phyloP scores from a whole-genome alignment of 2,888 invertebrate genomes.

The Buathra laborator region DNA sequence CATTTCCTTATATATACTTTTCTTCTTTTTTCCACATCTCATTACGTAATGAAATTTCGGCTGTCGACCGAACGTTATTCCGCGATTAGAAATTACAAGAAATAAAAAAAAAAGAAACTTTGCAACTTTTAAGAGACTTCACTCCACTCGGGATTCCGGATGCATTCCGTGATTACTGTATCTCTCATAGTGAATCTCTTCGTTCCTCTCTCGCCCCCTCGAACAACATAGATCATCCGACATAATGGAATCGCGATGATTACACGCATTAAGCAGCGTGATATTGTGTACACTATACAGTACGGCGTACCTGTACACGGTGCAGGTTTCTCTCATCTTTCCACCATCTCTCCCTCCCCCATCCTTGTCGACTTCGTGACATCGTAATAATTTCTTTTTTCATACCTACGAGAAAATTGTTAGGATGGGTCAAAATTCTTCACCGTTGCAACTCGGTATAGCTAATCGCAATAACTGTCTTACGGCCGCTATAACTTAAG shows the following conservation, averaged over 20 bases:
- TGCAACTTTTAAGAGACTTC: constrained; percentile 35
- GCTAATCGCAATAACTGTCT: constrained; percentile 16
- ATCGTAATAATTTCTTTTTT: constrained; percentile 59
- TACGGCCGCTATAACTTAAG: neutral
- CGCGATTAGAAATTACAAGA: neutral
- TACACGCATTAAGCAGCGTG: constrained; percentile 68
- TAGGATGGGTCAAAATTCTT: constrained; percentile 54
- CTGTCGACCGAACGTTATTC: neutral
- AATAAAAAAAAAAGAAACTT: neutral
- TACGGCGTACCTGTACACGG: constrained; percentile 47
- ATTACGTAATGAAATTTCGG: neutral
- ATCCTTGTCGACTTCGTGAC: constrained; percentile 54
- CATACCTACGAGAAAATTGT: constrained; percentile 64
- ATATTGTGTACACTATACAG: constrained; percentile 65
- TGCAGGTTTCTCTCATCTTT: constrained; percentile 60
- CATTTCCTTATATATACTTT: neutral
- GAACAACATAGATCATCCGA: constrained; percentile 58
- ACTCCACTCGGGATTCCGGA: constrained; percentile 44
- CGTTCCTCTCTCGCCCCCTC: constrained; percentile 47
- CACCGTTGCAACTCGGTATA: neutral
- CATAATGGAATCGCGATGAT: constrained; percentile 69
- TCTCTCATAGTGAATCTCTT: constrained; percentile 45
- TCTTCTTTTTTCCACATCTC: neutral
- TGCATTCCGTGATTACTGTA: constrained; percentile 58
- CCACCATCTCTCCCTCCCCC: constrained; percentile 36